phyloP scores from a whole-genome alignment of 1,140 invertebrate genomes.

The Drosophila malerkotliana region DNA sequence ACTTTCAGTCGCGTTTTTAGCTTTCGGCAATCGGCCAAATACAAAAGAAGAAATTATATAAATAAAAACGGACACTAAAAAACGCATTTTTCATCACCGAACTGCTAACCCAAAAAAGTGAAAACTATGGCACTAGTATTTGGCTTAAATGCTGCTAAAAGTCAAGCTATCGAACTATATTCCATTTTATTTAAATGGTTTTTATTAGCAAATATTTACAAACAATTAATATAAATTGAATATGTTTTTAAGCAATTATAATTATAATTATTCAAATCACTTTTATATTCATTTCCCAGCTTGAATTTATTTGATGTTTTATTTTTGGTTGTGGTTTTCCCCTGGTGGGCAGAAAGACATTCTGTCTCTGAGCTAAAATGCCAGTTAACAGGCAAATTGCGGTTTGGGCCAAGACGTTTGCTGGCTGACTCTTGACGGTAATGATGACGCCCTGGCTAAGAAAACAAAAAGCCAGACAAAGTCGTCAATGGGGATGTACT shows the following conservation, averaged over 20 bases:
- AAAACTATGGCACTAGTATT: conserved; percentile 9
- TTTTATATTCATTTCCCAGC: too few species aligned
- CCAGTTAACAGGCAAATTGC: conserved; percentile 52
- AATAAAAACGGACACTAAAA: conserved; percentile 6
- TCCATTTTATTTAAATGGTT: not conserved
- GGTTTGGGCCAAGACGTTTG: conserved; percentile 39
- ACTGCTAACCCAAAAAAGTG: conserved; percentile 24
- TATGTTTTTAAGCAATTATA: too few species aligned
- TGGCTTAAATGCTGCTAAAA: conserved; percentile 12
- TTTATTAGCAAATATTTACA: too few species aligned
- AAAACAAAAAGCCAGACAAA: conserved; percentile 56
- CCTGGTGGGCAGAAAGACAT: conserved; percentile 38
- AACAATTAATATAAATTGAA: too few species aligned
- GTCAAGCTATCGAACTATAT: not conserved
- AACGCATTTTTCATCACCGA: conserved; percentile 14
- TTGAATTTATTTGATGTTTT: conserved; percentile 4
- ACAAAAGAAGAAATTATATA: conserved; percentile 22
- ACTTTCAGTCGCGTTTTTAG: conserved; percentile 16
- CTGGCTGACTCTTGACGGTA: conserved; percentile 45
- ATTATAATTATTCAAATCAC: too few species aligned
- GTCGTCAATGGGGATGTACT: conserved; percentile 32
- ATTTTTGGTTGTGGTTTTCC: conserved; percentile 8
- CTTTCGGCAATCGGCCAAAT: conserved; percentile 7
- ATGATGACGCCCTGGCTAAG: conserved; percentile 52
- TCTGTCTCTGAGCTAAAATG: conserved; percentile 36